These are phyloP conservation scores for Tenrec ecaudatus DNA, from an alignment of 2,113 vertebrate genomes.

Conservation along the genomic window DNA sequence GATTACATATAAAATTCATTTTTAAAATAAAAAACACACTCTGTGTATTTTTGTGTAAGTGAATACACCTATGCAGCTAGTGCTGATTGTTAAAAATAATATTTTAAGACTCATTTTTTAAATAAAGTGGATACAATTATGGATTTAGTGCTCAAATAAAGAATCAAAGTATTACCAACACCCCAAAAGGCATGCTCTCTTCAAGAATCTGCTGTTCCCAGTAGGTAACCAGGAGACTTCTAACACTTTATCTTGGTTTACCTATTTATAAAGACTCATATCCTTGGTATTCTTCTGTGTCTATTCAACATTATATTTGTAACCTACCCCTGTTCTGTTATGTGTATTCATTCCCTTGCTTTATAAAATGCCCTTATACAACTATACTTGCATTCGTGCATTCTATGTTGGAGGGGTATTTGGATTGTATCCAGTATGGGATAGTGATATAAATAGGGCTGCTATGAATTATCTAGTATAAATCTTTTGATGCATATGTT, in stretches of 20 bases:
- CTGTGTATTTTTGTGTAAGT: too few relatives aligned
- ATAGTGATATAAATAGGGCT: not conserved
- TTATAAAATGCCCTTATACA: not conserved
- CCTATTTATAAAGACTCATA: not conserved
- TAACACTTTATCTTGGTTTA: not conserved
- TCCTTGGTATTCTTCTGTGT: not conserved
- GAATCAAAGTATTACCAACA: not conserved
- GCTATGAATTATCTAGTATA: not conserved
- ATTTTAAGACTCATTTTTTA: too few relatives aligned
- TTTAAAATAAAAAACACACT: too few relatives aligned
- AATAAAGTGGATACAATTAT: too few relatives aligned
- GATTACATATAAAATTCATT: rapidly evolving
- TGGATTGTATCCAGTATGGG: not conserved
- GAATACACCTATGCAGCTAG: too few relatives aligned
- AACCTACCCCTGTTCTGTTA: not conserved
- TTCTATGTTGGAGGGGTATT: not conserved
- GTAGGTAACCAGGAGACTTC: not conserved
- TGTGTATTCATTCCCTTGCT: not conserved
- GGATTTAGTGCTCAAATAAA: not conserved
- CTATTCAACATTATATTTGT: not conserved
- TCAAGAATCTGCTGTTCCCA: not conserved
- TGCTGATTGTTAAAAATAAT: too few relatives aligned
- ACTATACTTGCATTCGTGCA: not conserved
- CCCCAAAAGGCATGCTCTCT: not conserved
- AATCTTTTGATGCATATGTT: not conserved